A percentile compares a stretch with the other conserved stretches of the same genome.
Conservation (phyloP, 1,140 invertebrate species). For the Cydia strobilella region DNA sequence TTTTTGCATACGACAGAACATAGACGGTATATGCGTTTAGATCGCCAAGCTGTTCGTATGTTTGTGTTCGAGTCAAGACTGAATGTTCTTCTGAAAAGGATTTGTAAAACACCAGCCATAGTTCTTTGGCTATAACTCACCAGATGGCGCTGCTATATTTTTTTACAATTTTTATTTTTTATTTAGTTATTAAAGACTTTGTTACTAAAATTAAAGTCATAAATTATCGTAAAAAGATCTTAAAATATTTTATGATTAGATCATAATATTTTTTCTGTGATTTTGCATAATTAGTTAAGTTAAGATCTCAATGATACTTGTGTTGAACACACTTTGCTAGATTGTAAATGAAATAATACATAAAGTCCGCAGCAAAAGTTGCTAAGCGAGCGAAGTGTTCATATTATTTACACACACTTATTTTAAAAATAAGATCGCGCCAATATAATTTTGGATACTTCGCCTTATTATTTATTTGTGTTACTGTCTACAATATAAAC, state of each 20-base stretch:
- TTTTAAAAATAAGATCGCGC: background rate
- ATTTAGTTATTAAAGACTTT: background rate
- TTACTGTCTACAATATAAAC: background rate
- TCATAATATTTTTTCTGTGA: background rate
- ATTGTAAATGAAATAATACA: background rate
- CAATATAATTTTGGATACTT: no score
- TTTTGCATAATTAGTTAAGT: background rate
- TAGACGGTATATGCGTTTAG: no score
- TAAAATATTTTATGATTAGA: background rate
- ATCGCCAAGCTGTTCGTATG: no score
- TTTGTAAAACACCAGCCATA: no score
- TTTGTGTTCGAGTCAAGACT: no score
- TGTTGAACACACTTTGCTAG: background rate
- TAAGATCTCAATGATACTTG: background rate
- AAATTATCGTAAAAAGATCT: no score
- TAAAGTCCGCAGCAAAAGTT: background rate
- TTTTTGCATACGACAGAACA: no score
- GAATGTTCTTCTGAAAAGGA: no score
- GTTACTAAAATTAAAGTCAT: background rate
- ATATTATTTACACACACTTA: background rate
- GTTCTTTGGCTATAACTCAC: no score
- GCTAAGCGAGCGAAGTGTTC: background rate
- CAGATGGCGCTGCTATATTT: no score
- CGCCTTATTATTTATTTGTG: background rate
- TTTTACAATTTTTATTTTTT: no score